These are phyloP conservation scores for Halictus rubicundus DNA, from an alignment of 1,140 invertebrate genomes.

Conservation along the genomic window DNA sequence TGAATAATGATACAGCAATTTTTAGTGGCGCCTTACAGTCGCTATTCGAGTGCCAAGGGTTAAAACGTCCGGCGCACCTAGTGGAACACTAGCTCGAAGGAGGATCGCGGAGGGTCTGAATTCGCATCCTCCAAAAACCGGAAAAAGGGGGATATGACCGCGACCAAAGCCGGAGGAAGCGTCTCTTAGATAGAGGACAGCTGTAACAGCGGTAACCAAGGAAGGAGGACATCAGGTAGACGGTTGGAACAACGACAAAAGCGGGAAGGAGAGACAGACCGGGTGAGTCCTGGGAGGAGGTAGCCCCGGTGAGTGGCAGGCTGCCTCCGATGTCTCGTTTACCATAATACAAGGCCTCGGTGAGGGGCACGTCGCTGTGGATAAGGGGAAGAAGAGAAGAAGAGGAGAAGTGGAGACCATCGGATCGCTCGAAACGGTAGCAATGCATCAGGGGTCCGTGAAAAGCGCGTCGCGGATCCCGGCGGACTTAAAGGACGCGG, in stretches of 20 bases:
- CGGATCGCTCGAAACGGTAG: constrained; percentile 54
- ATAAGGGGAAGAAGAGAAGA: constrained; percentile 32
- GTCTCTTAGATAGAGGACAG: neutral
- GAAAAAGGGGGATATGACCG: neutral
- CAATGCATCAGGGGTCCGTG: constrained; percentile 51
- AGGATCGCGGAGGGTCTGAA: too few relatives aligned
- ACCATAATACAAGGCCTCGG: constrained; percentile 68
- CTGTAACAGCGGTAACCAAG: neutral
- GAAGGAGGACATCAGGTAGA: neutral
- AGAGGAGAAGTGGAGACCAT: neutral
- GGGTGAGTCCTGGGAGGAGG: constrained; percentile 19
- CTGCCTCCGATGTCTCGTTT: constrained; percentile 67
- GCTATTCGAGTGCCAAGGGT: too few relatives aligned
- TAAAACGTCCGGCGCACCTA: too few relatives aligned
- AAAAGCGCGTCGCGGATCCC: constrained; percentile 44
- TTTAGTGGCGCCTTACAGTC: too few relatives aligned
- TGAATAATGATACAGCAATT: too few relatives aligned
- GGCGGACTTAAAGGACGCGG: constrained; percentile 42
- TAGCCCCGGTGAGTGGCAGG: constrained; percentile 60
- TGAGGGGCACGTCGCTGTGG: constrained; percentile 26
- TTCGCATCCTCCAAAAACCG: too few relatives aligned
- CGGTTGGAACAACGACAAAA: constrained; percentile 14
- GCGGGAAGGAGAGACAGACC: constrained; percentile 39
- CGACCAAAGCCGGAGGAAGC: neutral
- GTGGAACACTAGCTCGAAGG: too few relatives aligned